A percentile compares a stretch with the other conserved stretches of the same genome.
Conservation (phyloP, 2,113 vertebrate genomes). For the Papio anubis region DNA sequence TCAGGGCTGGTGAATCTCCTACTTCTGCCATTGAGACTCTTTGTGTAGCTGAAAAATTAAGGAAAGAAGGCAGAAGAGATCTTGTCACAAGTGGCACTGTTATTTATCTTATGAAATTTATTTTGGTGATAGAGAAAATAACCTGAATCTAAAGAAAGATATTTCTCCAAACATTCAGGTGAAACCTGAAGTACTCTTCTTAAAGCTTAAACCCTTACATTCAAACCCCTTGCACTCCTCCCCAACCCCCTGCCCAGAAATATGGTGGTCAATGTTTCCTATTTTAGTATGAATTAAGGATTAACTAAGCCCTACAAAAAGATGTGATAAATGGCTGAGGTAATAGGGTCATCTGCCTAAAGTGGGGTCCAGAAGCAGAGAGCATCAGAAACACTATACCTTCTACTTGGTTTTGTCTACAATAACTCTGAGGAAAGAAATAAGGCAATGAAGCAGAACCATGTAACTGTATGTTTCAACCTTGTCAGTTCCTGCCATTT, state of each 20-base stretch:
- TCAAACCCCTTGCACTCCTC: fast-evolving
- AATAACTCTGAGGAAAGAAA: not conserved
- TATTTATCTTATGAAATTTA: not conserved
- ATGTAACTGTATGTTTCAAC: not conserved
- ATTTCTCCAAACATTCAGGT: not conserved
- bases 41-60: not conserved
- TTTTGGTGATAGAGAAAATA: not conserved
- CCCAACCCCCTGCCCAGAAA: not conserved
- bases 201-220: not conserved
- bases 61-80: not conserved
- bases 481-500: not conserved
- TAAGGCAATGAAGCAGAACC: not conserved
- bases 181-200: not conserved
- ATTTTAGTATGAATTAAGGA: slow-evolving; percentile 7
- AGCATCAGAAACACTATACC: not conserved
- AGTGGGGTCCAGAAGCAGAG: not conserved
- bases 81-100: not conserved
- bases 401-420: not conserved
- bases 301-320: not conserved
- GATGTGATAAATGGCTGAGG: not conserved
- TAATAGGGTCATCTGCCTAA: not conserved
- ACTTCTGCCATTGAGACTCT: not conserved
- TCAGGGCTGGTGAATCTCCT: not conserved
- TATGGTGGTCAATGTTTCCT: not conserved
- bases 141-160: not conserved